Conservation (phyloP, 35 echinoderm and acorn worm species). For the Strongylocentrotus purpuratus region DNA sequence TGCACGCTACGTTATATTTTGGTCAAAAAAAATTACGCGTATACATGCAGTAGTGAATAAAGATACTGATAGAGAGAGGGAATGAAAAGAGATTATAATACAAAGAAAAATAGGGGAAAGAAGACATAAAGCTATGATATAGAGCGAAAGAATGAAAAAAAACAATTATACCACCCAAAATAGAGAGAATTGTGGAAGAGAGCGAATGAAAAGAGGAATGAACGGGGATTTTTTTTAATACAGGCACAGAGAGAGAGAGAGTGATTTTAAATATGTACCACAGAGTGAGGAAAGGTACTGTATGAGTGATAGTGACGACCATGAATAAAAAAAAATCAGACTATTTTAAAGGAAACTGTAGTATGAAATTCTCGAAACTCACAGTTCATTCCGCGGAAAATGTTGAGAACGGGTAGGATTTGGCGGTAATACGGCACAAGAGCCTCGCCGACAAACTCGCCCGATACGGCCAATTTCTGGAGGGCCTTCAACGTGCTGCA, state of each 20-base stretch:
- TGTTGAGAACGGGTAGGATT: slow-evolving; percentile 77
- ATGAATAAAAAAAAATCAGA: too few species aligned
- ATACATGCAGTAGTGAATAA: too few species aligned
- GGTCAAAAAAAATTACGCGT: too few species aligned
- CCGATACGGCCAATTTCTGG: slow-evolving; percentile 54
- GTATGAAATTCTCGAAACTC: slow-evolving; percentile 12
- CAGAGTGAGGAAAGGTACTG: background rate
- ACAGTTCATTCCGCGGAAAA: slow-evolving; percentile 66
- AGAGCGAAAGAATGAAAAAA: background rate
- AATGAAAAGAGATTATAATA: background rate
- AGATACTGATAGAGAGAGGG: background rate
- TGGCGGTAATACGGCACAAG: slow-evolving; percentile 81
- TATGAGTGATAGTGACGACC: background rate
- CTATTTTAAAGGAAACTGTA: too few species aligned
- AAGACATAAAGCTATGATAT: background rate
- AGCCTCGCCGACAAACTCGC: slow-evolving; percentile 74
- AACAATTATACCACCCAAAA: background rate
- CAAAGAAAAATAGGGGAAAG: too few species aligned
- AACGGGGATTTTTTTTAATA: background rate
- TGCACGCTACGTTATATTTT: too few species aligned
- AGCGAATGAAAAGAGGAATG: background rate
- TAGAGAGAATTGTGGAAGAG: background rate
- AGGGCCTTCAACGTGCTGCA: slow-evolving; percentile 70
- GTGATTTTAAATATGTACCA: too few species aligned
- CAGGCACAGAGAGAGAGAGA: background rate